Conservation (phyloP, 2,113 vertebrate genomes). For the Geococcyx californianus region DNA sequence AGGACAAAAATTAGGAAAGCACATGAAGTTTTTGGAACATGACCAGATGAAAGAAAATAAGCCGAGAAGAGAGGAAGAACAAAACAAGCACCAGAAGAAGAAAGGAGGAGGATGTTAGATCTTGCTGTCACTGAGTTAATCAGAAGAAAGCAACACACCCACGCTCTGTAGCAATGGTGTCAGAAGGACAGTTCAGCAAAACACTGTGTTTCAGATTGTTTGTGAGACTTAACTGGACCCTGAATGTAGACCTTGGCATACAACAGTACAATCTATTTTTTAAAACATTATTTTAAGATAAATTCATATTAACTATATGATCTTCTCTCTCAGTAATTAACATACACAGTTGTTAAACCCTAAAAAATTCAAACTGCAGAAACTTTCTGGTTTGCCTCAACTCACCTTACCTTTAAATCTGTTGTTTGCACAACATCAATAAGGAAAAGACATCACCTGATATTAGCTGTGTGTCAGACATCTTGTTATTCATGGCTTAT, state of each 20-base stretch:
- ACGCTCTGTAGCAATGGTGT: background rate
- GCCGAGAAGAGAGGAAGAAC: background rate
- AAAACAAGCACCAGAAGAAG: background rate
- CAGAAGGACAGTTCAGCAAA: background rate
- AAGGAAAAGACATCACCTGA: background rate
- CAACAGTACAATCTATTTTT: background rate
- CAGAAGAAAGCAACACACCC: background rate
- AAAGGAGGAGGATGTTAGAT: background rate
- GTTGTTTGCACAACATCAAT: background rate
- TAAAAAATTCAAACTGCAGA: background rate
- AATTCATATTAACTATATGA: background rate
- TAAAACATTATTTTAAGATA: background rate
- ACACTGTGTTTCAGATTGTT: background rate
- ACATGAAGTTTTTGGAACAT: background rate
- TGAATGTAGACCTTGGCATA: background rate
- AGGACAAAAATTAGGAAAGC: background rate
- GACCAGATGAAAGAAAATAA: background rate
- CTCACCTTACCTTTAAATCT: background rate
- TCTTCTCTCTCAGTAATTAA: background rate
- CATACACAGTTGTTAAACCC: background rate
- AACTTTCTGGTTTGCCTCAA: background rate
- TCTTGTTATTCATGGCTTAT: slow-evolving; percentile 1
- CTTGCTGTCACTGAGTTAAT: background rate
- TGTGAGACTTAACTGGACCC: background rate
- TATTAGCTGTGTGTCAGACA: background rate